These are phyloP conservation scores for Ranitomeya imitator DNA, from an alignment of 2,113 vertebrate species.

Conservation along the genomic window DNA sequence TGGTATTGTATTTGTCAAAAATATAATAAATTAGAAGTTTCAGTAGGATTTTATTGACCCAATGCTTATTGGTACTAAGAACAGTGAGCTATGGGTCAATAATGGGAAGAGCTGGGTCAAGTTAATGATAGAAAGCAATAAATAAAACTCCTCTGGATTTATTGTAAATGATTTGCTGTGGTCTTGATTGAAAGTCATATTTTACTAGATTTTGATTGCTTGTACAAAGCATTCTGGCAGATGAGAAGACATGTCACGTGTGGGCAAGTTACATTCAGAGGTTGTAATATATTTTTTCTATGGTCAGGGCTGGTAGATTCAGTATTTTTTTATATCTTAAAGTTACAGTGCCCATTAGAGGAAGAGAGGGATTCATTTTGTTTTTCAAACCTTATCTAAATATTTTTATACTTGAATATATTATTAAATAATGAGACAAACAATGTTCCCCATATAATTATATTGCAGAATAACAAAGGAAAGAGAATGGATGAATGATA, in stretches of 20 bases:
- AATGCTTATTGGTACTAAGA: not conserved
- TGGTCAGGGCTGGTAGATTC: not conserved
- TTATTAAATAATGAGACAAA: conserved; percentile 26
- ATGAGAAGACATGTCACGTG: not conserved
- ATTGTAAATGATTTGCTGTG: not conserved
- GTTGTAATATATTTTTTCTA: not conserved
- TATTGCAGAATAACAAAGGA: not conserved
- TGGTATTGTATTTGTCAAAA: not conserved
- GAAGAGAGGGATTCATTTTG: not conserved
- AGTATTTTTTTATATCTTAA: not conserved
- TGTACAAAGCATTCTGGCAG: not conserved
- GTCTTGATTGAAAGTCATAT: not conserved
- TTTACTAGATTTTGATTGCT: not conserved
- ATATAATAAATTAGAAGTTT: not conserved
- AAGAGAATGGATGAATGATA: not conserved
- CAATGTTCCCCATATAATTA: conserved; percentile 30
- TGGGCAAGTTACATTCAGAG: not conserved
- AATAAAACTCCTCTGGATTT: not conserved
- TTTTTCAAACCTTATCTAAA: conserved; percentile 29
- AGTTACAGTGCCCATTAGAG: not conserved
- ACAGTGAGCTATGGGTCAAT: not conserved
- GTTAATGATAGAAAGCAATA: not conserved
- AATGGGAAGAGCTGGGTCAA: not conserved
- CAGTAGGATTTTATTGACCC: not conserved
- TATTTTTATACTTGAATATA: conserved; percentile 32